Evolutionary conservation across 92 coral and sea anemone species (phyloP), one percentile per base, ranked within the genome.

Genomic region (Zoanthus solanderi): DNA sequence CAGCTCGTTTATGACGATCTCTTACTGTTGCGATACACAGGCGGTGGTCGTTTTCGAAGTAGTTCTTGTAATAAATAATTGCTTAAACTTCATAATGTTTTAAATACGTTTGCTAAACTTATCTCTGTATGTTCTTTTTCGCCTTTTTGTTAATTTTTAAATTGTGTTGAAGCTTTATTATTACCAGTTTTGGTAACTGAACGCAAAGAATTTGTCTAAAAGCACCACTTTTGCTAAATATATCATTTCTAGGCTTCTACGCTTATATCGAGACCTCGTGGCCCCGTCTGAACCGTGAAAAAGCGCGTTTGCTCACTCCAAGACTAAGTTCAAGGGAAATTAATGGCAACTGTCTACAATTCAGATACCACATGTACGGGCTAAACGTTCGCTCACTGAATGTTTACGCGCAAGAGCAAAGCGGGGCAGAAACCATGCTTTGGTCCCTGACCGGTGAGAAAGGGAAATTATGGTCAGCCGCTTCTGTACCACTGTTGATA

Each of bases 231-330:
- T 69, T 31, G 46, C 7, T 69, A 29, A 12, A 69, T 29, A 9
- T 2, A 7, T 69, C 45, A 29, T 7, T 7, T 31, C 28, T 79
- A 90, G 99, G 99, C 47, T 88, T 88, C 23, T 96, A 92, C 56
- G 89, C 91, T 83, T 96, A 88, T 84, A 91, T 96, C 79, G 99
- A 96, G 84, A 93, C 99, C 32, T 95, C 97, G 16, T 82, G 83
- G 89, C 99, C 99, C 17, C 95, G 99, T 28, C 34, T 96, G 34
- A 94, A 92, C 94, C 89, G 89, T 44, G 98, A 96, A 48, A 85
- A 76, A 14, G 98, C 98, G 1, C 92, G 92, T 44, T 87, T 96
- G 44, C 79, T 94, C 30, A 92, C 95, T 61, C 98, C 96, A 16
- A 74, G 71, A 47, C 87, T 95, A 57, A 75, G 89, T n/a, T 30